phyloP scores from a whole-genome alignment of 2,888 invertebrate genomes.

The Drosophila nigritarsus region DNA sequence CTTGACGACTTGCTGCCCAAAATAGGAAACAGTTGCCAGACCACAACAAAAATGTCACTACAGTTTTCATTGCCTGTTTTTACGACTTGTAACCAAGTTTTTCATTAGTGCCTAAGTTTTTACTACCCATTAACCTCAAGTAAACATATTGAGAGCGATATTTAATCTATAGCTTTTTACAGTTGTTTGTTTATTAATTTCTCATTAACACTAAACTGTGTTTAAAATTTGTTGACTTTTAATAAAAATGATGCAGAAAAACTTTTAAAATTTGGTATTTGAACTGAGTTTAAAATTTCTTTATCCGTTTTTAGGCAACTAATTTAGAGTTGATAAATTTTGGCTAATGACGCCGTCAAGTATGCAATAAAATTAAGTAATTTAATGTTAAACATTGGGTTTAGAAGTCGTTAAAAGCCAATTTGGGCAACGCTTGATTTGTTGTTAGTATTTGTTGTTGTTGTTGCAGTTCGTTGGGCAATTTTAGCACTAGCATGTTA shows the following conservation, averaged over 20 bases:
- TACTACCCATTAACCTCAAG: neutral
- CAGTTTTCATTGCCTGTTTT: neutral
- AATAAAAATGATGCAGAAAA: neutral
- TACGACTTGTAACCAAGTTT: neutral
- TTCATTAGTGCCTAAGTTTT: neutral
- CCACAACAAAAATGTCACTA: neutral
- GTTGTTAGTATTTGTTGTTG: neutral
- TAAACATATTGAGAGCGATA: neutral
- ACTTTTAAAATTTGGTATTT: neutral
- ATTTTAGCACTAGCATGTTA: slow-evolving; percentile 25
- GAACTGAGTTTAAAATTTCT: neutral
- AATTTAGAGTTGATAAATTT: neutral
- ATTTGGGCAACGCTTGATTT: slow-evolving; percentile 17
- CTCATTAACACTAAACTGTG: neutral
- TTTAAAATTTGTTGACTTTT: neutral
- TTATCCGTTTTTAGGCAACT: neutral
- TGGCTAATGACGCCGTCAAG: slow-evolving; percentile 27
- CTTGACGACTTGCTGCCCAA: neutral
- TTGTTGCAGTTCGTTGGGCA: neutral
- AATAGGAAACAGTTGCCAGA: slow-evolving; percentile 13
- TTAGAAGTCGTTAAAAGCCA: slow-evolving; percentile 32
- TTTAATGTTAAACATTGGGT: neutral
- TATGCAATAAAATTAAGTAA: slow-evolving; percentile 35
- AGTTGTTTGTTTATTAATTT: neutral
- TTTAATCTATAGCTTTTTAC: neutral